Evolutionary conservation across 2,113 vertebrate species (phyloP), one percentile per base, ranked within the genome.

Genomic region (Nesogale talazaci): DNA sequence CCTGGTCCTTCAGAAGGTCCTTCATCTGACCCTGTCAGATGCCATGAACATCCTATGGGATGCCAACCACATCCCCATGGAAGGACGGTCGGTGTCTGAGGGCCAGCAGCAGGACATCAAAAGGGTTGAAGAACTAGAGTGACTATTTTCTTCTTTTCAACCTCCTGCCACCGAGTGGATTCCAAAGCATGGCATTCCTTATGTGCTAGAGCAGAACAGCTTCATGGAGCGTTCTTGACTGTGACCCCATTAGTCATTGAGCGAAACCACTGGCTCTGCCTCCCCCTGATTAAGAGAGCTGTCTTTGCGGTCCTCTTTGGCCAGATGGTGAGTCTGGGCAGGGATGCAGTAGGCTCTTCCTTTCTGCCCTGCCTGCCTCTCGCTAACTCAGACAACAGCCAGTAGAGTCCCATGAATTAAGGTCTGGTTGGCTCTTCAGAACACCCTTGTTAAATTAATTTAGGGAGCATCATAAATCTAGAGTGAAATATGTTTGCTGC

Each of bases 401-500:
- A n/a, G n/a, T 78, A 83, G 3, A 72, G 72, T 52, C 72, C 89
- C 14, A 34, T 23, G 86, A 82, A 86, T 95, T 78, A 88, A 94
- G 90, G 61, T 78, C 67, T 65, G 67, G 65, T 86, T 89, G 93
- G 90, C 77, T 94, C 76, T 92, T 79, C 87, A 42, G 0, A 36
- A 94, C 88, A 97, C 74, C 86, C 89, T 83, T 65, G 93, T 86
- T 82, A 83, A 29, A 85, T 78, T 61, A 75, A 77, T 16, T 90
- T 95, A 89, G 31, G 27, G 61, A 95, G 83, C 23, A 11, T 96
- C 82, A 95, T 65, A 87, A 96, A 92, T 91, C 92, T 89, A 63
- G 86, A 96, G 94, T 92, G 77, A 94, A 94, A 89, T 34, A 5
- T 63, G 7, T 95, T 95, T 94, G 95, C 95, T 46, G 25, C 7